phyloP scores from a whole-genome alignment of 2,113 vertebrate species.

The Propithecus coquereli region DNA sequence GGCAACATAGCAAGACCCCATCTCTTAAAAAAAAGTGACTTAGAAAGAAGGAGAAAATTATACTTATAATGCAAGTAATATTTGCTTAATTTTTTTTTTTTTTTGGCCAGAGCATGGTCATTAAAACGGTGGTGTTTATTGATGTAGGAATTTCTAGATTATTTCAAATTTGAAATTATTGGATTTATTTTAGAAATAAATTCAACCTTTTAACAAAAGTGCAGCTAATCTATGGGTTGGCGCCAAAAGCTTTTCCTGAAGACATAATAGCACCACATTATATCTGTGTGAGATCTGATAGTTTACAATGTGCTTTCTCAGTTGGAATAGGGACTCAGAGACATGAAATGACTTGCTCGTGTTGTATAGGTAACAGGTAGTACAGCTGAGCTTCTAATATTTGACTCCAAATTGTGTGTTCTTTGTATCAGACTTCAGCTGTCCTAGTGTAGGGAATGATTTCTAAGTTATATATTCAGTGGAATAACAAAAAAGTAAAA shows the following conservation, averaged over 20 bases:
- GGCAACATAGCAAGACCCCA: not conserved
- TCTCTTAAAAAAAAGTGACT: not conserved
- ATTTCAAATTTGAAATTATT: conserved; percentile 23
- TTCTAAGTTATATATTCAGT: not conserved
- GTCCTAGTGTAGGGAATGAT: not conserved
- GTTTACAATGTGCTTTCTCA: not conserved
- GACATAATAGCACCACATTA: not conserved
- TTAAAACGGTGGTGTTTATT: not conserved
- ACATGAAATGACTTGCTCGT: not conserved
- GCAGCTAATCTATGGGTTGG: not conserved
- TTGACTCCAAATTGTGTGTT: not conserved
- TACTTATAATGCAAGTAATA: not conserved
- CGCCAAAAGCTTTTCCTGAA: not conserved
- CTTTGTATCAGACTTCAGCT: not conserved
- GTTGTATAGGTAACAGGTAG: not conserved
- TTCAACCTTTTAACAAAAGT: not conserved
- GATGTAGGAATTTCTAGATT: not conserved
- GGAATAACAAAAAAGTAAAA: not conserved
- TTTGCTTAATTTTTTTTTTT: not conserved
- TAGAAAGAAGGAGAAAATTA: not conserved
- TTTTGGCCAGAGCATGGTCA: not conserved
- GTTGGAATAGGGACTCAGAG: not conserved
- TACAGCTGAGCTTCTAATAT: not conserved
- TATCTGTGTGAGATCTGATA: not conserved
- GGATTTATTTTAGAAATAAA: conserved; percentile 21